Evolutionary conservation across 2,888 invertebrate genomes (phyloP).

Genomic region (Aradus depressus): DNA sequence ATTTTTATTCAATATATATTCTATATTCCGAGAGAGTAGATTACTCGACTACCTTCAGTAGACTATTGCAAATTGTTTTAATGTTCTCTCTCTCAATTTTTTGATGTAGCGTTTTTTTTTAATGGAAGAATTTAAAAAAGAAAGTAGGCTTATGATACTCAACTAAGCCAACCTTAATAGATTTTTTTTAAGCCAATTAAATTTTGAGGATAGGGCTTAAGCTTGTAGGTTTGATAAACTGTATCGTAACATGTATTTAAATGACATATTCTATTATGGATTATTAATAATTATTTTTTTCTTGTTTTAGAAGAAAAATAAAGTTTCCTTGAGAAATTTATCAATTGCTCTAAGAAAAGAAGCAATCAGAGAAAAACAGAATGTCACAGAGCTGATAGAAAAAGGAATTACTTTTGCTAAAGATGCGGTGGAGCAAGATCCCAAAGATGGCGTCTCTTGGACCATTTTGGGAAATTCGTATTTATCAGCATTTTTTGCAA

Average conservation of each 20-base stretch:
- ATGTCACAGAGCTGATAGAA: conserved; percentile 53
- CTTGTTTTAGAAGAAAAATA: conserved; percentile 52
- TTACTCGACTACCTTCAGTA: too few relatives aligned
- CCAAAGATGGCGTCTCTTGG: conserved; percentile 73
- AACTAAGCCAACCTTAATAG: too few relatives aligned
- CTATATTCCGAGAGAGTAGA: not conserved
- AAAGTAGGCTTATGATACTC: too few relatives aligned
- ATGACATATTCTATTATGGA: conserved; percentile 13
- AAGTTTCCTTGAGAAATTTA: conserved; percentile 62
- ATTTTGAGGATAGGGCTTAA: too few relatives aligned
- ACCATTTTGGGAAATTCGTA: conserved; percentile 74
- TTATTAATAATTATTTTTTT: not conserved
- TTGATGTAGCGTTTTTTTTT: too few relatives aligned
- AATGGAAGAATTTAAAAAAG: too few relatives aligned
- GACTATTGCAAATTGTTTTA: not conserved
- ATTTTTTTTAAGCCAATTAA: too few relatives aligned
- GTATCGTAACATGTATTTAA: not conserved
- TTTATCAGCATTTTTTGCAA: conserved; percentile 64
- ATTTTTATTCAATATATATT: not conserved
- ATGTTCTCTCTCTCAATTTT: not conserved
- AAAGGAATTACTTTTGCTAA: conserved; percentile 67
- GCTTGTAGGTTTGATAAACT: not conserved
- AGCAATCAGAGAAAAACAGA: conserved; percentile 39
- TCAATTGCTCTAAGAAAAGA: conserved; percentile 71
- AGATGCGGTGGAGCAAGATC: conserved; percentile 67